phyloP scores from a whole-genome alignment of 1,140 invertebrate genomes.

The Cotesia typhae region DNA sequence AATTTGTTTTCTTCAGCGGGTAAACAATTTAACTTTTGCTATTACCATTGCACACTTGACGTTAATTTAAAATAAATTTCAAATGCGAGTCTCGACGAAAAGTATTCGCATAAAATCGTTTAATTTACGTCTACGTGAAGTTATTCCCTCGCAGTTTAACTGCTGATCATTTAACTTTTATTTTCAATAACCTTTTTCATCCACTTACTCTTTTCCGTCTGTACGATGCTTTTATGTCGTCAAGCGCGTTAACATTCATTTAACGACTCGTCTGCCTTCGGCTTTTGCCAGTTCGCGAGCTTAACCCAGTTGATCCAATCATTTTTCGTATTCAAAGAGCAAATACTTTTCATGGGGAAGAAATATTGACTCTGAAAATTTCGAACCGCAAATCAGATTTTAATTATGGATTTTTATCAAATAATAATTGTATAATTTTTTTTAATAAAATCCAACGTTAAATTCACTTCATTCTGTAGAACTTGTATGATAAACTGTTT shows the following conservation, averaged over 20 bases:
- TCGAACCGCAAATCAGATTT: no score
- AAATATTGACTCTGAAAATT: no score
- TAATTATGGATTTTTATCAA: no score
- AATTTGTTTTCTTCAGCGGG: no score
- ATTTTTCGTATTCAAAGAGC: constrained; percentile 17
- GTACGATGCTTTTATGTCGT: constrained; percentile 20
- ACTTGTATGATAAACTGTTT: no score
- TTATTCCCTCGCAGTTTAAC: constrained; percentile 4
- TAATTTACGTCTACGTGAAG: not conserved
- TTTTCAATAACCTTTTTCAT: constrained; percentile 10
- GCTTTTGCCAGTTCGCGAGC: no score
- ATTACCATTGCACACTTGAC: no score
- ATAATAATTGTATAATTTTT: no score
- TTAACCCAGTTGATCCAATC: constrained; percentile 20
- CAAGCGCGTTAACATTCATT: constrained; percentile 26
- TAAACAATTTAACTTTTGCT: no score
- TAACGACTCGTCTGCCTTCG: constrained; percentile 4
- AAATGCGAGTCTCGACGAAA: not conserved
- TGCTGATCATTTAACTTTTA: constrained; percentile 22
- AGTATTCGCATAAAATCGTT: not conserved
- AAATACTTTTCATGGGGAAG: not conserved
- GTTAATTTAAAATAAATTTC: no score
- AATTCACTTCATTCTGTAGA: no score
- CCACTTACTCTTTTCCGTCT: constrained; percentile 4
- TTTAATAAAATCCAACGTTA: no score